Base-by-base conservation (phyloP, 1,140 invertebrate genomes). In the Atta texana region DNA sequence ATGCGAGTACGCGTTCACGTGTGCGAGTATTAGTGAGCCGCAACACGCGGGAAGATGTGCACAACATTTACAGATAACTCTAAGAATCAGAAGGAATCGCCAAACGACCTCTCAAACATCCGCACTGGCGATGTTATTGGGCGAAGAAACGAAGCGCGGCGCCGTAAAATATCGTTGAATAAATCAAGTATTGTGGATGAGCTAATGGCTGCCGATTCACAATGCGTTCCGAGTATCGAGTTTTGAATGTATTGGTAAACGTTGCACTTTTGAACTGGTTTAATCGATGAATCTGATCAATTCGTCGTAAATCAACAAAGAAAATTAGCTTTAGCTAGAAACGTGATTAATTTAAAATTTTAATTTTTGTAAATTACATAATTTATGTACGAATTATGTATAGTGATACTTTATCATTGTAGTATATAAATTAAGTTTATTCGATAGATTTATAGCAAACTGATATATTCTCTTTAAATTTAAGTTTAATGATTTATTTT, bases 61-160 rank as follows among this genome's bases (percentile, higher is more conserved):
- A 68, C 53, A 49, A 75, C 28, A 74, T 88, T 80, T 53, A 55
- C 88, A 44, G 77, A 53, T 90, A 92, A 89, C 88, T 61, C 74
- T 18, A 89, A 91, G 90, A 90, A 91, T 91, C 92, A 88, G 86
- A 59, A 39, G 39, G 28, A 80, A 86, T 90, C 76, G 87, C 63
- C 87, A 88, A 88, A 87, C 68, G 89, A 90, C 87, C 87, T 69
- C 87, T 84, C 82, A 77, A 86, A 78, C 78, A 71, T 59, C 28
- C 53, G 64, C 75, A 72, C 59, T 14, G 49, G 34, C 68, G 77
- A 28, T 28, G 66, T 64, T 78, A 34, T 77, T 49, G 69, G n/a
- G 24, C 75, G 55, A 71, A 16, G 39, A 61, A 86, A 86, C 55
- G 75, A 72, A 4, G 66, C 49, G 77, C 85, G 53, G 34, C 21